phyloP scores from a whole-genome alignment of 2,113 vertebrate genomes.

The Larimichthys polyactis region DNA sequence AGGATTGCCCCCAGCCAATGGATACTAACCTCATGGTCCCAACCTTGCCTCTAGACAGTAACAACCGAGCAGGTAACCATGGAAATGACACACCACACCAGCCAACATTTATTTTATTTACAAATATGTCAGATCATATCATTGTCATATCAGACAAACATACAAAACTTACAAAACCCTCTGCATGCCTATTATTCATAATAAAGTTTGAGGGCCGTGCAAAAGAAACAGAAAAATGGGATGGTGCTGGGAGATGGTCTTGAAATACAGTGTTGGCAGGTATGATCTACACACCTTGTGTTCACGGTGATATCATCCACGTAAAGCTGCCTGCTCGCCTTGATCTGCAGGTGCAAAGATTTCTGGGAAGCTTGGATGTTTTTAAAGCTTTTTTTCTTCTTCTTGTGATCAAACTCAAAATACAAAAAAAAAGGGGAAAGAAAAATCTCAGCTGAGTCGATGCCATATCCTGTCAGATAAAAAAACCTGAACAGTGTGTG shows the following conservation, averaged over 20 bases:
- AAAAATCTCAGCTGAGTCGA: constrained; percentile 9
- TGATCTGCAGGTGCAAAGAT: constrained; percentile 68
- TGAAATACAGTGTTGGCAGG: no score
- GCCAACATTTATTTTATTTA: no score
- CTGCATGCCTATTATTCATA: no score
- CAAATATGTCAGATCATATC: no score
- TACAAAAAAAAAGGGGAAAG: constrained; percentile 10
- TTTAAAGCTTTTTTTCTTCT: constrained; percentile 1
- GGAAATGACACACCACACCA: not conserved
- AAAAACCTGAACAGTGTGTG: constrained; percentile 1
- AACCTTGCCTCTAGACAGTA: constrained; percentile 88
- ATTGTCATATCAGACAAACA: no score
- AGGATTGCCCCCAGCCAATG: constrained; percentile 97
- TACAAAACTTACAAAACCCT: no score
- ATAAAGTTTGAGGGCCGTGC: no score
- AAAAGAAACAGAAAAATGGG: no score
- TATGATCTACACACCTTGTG: not conserved
- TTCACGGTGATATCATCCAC: constrained; percentile 55
- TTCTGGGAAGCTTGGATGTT: constrained; percentile 36
- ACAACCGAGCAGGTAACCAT: constrained; percentile 90
- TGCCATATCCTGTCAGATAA: constrained; percentile 34
- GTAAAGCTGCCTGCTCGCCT: constrained; percentile 51
- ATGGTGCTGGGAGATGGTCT: no score
- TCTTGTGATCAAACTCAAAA: constrained; percentile 26
- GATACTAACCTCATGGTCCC: constrained; percentile 96